Base-by-base conservation (phyloP, 35 echinoderm and acorn worm species). In the Lytechinus pictus region DNA sequence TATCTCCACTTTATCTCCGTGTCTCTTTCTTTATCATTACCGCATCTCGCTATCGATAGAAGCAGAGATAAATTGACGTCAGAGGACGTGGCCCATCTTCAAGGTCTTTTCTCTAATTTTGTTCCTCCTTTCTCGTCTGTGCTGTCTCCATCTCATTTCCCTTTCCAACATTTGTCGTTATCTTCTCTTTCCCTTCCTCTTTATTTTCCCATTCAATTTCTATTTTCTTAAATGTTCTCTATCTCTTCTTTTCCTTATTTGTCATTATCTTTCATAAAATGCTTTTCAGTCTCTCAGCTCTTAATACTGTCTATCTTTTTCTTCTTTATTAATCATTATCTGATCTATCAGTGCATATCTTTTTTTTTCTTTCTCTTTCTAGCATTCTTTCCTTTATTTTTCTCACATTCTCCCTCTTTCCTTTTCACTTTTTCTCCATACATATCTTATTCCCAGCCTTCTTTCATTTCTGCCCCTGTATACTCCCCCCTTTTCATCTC, bases 41-140 rank as follows among this genome's bases (percentile, higher is more conserved):
- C 88, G 29, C 88, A 54, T 90, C 88, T 90, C 88, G 9, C 88
- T 90, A 54, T 54, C 88, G 88, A 90, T 90, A 54, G 88, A 90
- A 52, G 88, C 88, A 52, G 11, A 21, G 88, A 90, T 90, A 90
- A 90, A 90, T 90, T 90, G 88, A 90, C 88, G 88, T 90, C 88
- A 90, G 88, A 90, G 88, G 52, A 44, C 28, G 88, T 90, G 28
- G 88, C 16, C 52, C 88, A 54, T 90, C 28, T 90, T 12, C 88
- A 90, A 90, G 88, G 88, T 90, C 29, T 44, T 52, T 90, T 44
- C 52, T 44, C 52, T 9, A 44, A 12, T 90, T 90, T 79, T 13
- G 16, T n/a, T 79, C 19, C 66, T 79, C 66, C 66, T 7, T 79
- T 90, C 29, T 52, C 88, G 5, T 44, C 52, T 54, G 12, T 44